Percentiles rank a stretch among this genome's conserved stretches.
Evolutionary conservation across 2,113 vertebrate species (phyloP).

Genomic region (Pseudopipra pipra): DNA sequence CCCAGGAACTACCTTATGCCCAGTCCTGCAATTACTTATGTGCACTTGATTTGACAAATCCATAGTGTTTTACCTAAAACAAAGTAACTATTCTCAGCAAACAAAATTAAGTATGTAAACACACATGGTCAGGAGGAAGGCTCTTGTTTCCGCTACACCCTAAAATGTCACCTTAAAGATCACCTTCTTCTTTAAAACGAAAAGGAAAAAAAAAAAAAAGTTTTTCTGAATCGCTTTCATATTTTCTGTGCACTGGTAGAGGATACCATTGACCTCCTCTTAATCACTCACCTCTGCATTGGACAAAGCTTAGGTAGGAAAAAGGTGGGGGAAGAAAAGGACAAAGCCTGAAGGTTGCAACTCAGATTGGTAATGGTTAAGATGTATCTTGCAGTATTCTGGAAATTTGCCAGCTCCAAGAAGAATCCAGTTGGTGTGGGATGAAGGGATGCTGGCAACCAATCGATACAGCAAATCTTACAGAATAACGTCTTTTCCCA

Average conservation of each 20-base stretch:
- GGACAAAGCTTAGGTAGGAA: neutral
- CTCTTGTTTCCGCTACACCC: constrained; percentile 9
- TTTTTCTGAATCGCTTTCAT: neutral
- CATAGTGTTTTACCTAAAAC: neutral
- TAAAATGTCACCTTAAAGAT: neutral
- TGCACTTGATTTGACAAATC: neutral
- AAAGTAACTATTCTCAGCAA: neutral
- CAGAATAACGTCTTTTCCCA: constrained; percentile 64
- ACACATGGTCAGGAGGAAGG: neutral
- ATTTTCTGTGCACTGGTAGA: neutral
- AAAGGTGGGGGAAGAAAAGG: neutral
- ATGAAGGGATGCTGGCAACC: constrained; percentile 68
- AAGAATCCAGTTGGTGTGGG: constrained; percentile 70
- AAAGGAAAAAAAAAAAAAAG: neutral
- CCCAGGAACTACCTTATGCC: neutral
- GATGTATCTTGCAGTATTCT: constrained; percentile 18
- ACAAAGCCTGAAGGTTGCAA: constrained; percentile 50
- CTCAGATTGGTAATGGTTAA: constrained; percentile 48
- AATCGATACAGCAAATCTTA: constrained; percentile 63
- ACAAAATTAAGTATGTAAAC: neutral
- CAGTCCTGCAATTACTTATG: fast-evolving
- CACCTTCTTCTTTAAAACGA: neutral
- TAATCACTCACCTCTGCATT: constrained; percentile 28
- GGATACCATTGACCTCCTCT: constrained; percentile 19
- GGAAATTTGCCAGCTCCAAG: constrained; percentile 69